Base-by-base conservation (phyloP, 2,888 invertebrate species). In the Crossocerus cetratus region DNA sequence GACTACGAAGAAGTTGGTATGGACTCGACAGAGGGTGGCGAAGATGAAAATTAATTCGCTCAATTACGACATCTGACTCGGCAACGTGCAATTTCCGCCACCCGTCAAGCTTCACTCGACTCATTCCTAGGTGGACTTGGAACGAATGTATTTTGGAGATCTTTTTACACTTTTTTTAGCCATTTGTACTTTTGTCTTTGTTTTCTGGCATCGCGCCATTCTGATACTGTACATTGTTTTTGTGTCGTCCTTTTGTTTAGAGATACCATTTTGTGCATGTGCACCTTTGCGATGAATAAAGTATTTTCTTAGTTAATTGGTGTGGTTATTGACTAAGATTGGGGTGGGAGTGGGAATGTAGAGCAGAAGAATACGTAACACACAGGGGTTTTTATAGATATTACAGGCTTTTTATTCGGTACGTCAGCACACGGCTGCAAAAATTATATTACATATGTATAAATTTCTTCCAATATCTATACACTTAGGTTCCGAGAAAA, bases 1-100 rank as follows among this genome's bases (percentile, higher is more conserved):
- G 96, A 96, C 91, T 96, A 96, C 91, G 95, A 96, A 91, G 96
- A 96, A 91, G 96, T 96, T 87, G 96, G 95, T 90, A 95, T 95
- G 94, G 96, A 96, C 92, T 95, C 95, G 84, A 94, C 94, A 74
- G 96, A 96, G 90, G 95, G 94, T 63, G 95, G 94, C 82, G 95
- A 95, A 88, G 95, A 94, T 80, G 95, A 96, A 80, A 63, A 62
- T 44, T 76, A 55, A 69, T 54, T 8, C 32, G n/a, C 11, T 32
- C 32, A 32, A 8, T 11, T 32, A 8, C 8, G 11, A 1, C 32
- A 32, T 32, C 32, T 5, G 32, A 49, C 14, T 49, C 16, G 49
- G 14, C 49, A 49, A 5, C 16, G 14, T 13, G 11, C 8, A n/a
- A n/a, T 32, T 11, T 32, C 11, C 32, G 32, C 11, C 32, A 32